Conservation (phyloP, 2,888 invertebrate species). For the Cistogaster globosa region DNA sequence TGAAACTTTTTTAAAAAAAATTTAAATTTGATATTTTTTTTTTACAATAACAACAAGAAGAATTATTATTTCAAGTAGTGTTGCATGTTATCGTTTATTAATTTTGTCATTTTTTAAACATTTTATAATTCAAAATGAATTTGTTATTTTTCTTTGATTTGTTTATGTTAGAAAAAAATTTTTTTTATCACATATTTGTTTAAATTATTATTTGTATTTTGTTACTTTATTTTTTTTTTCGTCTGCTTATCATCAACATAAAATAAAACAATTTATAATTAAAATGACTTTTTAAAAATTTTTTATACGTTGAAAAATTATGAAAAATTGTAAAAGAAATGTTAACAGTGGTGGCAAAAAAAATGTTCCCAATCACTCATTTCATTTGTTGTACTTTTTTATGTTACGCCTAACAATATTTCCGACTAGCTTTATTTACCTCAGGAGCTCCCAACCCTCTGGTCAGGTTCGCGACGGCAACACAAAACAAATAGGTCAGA, state of each 20-base stretch:
- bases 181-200: slow-evolving; percentile 67
- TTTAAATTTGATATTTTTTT: slow-evolving; percentile 21
- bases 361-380: background rate
- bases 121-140: slow-evolving; percentile 62
- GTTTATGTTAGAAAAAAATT: background rate
- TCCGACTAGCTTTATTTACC: too few relatives aligned
- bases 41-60: slow-evolving; percentile 13
- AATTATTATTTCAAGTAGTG: slow-evolving; percentile 26
- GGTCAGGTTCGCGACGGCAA: too few relatives aligned
- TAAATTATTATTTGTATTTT: slow-evolving; percentile 71
- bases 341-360: background rate
- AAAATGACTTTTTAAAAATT: slow-evolving; percentile 59
- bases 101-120: slow-evolving; percentile 60
- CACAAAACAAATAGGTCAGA: too few relatives aligned
- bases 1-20: too few relatives aligned
- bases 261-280: slow-evolving; percentile 72
- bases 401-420: too few relatives aligned
- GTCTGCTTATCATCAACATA: slow-evolving; percentile 67
- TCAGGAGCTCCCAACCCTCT: too few relatives aligned
- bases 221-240: slow-evolving; percentile 28
- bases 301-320: background rate
- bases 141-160: slow-evolving; percentile 16
- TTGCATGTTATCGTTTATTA: slow-evolving; percentile 59
- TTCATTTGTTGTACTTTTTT: too few relatives aligned
- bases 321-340: background rate